Evolutionary conservation across 2,888 invertebrate species (phyloP), one percentile per base, ranked within the genome.

Genomic region (Xestia c-nigrum): DNA sequence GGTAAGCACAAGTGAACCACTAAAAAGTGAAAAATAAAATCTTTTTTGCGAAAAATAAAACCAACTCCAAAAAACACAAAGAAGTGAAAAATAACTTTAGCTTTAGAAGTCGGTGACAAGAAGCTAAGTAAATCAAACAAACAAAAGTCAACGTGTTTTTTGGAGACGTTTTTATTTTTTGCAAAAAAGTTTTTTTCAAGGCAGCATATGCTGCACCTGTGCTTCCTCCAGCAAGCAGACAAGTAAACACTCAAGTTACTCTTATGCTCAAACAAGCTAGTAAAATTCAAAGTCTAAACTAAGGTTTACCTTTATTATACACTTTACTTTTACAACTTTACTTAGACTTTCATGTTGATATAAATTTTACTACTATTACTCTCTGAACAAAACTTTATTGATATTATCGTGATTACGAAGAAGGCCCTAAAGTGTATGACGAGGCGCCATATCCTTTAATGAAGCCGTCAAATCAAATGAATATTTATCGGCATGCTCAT

Each of bases 241-340:
- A 59, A 65, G 21, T 65, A 12, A 65, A 31, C 19, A 73, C 31
- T 46, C 38, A 43, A 38, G 19, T 38, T n/a, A 65, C 14, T 59
- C 14, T 31, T 24, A 46, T 50, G 66, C 43, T 55, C 3, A 24
- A 43, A 9, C 24, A 14, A 52, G 52, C n/a, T 38, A 72, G 6
- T 74, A 67, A 72, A 66, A 31, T 55, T 66, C 31, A 67, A 50
- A 63, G 64, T 64, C 55, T 72, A 43, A 63, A 63, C 10, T 66
- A 38, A 21, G 43, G 31, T 52, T 55, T 40, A 43, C 38, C 47
- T 72, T 74, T 74, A 77, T 72, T 57, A 57, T 46, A 67, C 73
- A 70, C 52, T 76, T 69, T 9, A 52, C 47, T 74, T 80, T 77
- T 77, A 83, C 63, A 80, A 61, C 83, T 67, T 70, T 55, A 76